phyloP scores from a whole-genome alignment of 2,113 vertebrate species.

The Lichenostomus cassidix region DNA sequence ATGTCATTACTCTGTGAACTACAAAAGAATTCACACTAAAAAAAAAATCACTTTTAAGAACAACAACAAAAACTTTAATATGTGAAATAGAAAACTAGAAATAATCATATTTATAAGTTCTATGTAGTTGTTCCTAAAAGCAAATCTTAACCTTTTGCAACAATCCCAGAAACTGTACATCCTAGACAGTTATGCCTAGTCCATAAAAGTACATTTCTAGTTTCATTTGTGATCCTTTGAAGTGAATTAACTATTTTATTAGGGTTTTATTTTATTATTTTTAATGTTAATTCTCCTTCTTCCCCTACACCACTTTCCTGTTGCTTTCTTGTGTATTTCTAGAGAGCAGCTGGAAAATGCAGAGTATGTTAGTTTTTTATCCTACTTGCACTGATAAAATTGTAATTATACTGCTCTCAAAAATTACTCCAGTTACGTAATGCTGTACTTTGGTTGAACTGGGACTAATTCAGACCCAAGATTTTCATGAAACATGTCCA shows the following conservation, averaged over 20 bases:
- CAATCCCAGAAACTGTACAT: neutral
- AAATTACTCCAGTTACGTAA: neutral
- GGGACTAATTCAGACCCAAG: neutral
- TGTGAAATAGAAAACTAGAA: neutral
- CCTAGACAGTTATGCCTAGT: neutral
- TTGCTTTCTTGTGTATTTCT: neutral
- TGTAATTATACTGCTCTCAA: neutral
- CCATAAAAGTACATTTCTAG: neutral
- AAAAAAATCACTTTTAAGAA: neutral
- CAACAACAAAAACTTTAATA: neutral
- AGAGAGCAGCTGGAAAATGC: neutral
- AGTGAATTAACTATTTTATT: neutral
- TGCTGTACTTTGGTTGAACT: neutral
- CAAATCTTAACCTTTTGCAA: neutral
- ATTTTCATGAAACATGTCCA: neutral
- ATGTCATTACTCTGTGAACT: neutral
- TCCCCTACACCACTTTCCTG: neutral
- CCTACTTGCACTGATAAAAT: neutral
- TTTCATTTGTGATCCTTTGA: neutral
- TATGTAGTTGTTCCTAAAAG: neutral
- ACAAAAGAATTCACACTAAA: neutral
- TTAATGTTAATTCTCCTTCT: neutral
- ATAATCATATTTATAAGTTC: neutral
- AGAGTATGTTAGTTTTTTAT: neutral
- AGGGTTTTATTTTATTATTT: neutral